Evolutionary conservation across 2,888 invertebrate species (phyloP).

Genomic region (Lepidochrysops patricia): DNA sequence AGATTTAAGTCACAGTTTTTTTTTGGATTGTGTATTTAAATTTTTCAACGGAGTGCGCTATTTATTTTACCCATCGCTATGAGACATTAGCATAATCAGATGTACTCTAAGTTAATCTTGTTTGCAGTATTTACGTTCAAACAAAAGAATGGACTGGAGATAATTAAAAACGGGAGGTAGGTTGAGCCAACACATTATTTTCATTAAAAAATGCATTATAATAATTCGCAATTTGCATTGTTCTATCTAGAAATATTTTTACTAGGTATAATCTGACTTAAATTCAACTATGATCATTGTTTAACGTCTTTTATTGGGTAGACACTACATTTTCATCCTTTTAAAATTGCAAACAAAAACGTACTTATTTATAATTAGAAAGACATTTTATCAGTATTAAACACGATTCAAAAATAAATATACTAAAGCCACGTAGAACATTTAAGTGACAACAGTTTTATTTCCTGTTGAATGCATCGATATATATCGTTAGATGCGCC

Average conservation of each 20-base stretch:
- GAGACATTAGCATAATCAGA: neutral
- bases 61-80: neutral
- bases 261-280: too few species aligned
- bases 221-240: neutral
- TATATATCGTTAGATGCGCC: too few species aligned
- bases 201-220: neutral
- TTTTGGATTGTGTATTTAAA: neutral
- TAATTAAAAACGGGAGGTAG: neutral
- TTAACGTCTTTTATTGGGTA: too few species aligned
- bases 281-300: too few species aligned
- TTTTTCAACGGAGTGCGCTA: neutral
- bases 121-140: conserved; percentile 9
- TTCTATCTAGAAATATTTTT: neutral
- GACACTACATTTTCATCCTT: too few species aligned
- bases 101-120: neutral
- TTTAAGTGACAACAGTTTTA: neutral
- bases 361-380: too few species aligned
- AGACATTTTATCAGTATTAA: neutral
- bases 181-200: neutral
- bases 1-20: neutral
- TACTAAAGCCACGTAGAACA: neutral
- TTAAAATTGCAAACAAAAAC: too few species aligned
- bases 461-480: too few species aligned
- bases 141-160: neutral
- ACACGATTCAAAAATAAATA: neutral